phyloP scores from a whole-genome alignment of 2,888 invertebrate species.

The Galeopsomyia nigrocyanea region DNA sequence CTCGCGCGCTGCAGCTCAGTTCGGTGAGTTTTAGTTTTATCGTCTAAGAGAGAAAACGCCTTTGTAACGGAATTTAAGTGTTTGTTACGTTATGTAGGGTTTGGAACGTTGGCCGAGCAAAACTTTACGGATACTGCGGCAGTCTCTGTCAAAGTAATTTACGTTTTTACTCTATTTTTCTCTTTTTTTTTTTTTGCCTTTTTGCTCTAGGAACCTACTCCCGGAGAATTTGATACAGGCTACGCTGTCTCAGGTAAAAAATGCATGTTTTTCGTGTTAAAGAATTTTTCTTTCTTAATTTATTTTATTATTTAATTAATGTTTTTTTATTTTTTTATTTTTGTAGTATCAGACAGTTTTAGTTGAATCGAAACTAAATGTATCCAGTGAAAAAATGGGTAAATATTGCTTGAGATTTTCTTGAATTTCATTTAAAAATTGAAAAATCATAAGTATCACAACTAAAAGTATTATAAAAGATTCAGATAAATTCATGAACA shows the following conservation, averaged over 20 bases:
- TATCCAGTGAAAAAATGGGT: conserved; percentile 4
- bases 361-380: conserved; percentile 20
- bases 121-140: neutral
- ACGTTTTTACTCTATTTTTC: neutral
- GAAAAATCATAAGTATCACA: too few relatives aligned
- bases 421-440: conserved; percentile 1
- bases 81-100: neutral
- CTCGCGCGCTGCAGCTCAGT: neutral
- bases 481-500: too few relatives aligned
- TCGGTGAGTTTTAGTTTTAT: neutral
- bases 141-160: neutral
- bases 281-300: neutral
- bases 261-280: conserved; percentile 1
- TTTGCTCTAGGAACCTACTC: conserved; percentile 77
- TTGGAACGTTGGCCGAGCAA: conserved; percentile 3
- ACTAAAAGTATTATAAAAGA: too few relatives aligned
- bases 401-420: neutral
- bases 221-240: conserved; percentile 91
- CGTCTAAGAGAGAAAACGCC: neutral
- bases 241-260: conserved; percentile 73
- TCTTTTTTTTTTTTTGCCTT: conserved; percentile 38
- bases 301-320: neutral
- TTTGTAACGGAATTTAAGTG: conserved; percentile 21
- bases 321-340: conserved; percentile 13
- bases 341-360: conserved; percentile 74